Base-by-base conservation (phyloP, 2,888 invertebrate species). In the Lissocephala sabroskyi region DNA sequence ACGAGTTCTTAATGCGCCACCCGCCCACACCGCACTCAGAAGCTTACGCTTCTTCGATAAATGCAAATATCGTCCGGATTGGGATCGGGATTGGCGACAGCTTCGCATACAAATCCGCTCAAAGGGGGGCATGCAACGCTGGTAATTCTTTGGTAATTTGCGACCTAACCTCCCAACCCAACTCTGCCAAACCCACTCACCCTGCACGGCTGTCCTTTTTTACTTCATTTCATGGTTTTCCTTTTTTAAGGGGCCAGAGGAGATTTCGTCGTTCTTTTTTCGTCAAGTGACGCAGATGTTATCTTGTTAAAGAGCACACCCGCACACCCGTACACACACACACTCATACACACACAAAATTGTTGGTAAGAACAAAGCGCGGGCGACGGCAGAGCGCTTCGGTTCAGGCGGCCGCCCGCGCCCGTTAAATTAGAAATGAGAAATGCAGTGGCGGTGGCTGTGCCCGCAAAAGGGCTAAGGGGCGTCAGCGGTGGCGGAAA, bases 271-370 rank as follows among this genome's bases (percentile, higher is more conserved):
- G 14, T 14, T 45, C 44, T 26, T 36, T 44, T 45, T 45, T 45
- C 17, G 26, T 61, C 61, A 65, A 65, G 65, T 66, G 66, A 66
- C 64, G 66, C 66, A 66, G 65, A 66, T 65, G 65, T 61, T 65
- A 65, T 66, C 66, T 66, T 64, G 65, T 66, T 66, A 66, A 66
- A 64, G 51, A 57, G 61, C 59, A 56, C 66, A 64, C 23, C 23
- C 23, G 7, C 23, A 23, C 23, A 23, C 3, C 3, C 23, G 7
- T 23, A 7, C 63, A 61, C 65, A 65, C 61, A 63, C 50, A 56
- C 61, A 13, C 35, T 16, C 35, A n/a, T n/a, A n/a, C n/a, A n/a
- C n/a, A n/a, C n/a, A n/a, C n/a, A n/a, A n/a, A n/a, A n/a, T n/a
- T n/a, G n/a, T n/a, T n/a, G n/a, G n/a, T n/a, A 43, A 33, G 26